Base-by-base conservation (phyloP, 2,888 invertebrate species). In the Epistrophe grossulariae region DNA sequence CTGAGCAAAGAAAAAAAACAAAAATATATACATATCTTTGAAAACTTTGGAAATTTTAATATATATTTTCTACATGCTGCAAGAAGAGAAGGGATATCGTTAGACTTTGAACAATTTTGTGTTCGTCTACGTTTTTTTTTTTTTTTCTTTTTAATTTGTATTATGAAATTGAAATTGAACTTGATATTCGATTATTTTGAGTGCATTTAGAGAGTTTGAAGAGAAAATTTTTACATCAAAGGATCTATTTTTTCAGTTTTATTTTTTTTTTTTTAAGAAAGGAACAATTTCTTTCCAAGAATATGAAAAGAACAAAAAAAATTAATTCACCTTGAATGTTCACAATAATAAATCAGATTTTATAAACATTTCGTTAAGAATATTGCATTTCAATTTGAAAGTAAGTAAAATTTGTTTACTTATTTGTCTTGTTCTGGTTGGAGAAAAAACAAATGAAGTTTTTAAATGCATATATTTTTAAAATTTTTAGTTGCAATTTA, bases 181-280 rank as follows among this genome's bases (percentile, higher is more conserved):
- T 71, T 55, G 11, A 40, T 52, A 43, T 77, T 77, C 43, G 66
- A 82, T 78, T 78, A 78, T 66, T 72, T 66, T 78, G 59, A 82
- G 82, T 78, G 78, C 71, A 78, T 72, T 60, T n/a, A 55, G 17
- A 70, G 28, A 70, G 40, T 40, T 55, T 11, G 40, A 55, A 15
- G 19, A 55, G 15, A 24, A 40, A 24, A 55, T 10, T 40, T 70
- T 10, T 2, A 40, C n/a, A 40, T 55, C 50, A 24, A 70, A 10
- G 40, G 8, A 55, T 70, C 1, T 2, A 66, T 2, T 15, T 31
- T 55, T 40, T 13, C 4, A n/a, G 24, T 5, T 6, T 24, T 24
- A 24, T 24, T 15, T 43, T 60, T 17, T 13, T 60, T 17, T 13
- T 8, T 60, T 9, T 15, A 35, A 17, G 7, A 45, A 24, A 28